Evolutionary conservation across 35 echinoderm and acorn worm genomes (phyloP), one percentile per base, ranked within the genome.

Genomic region (Patiria miniata): DNA sequence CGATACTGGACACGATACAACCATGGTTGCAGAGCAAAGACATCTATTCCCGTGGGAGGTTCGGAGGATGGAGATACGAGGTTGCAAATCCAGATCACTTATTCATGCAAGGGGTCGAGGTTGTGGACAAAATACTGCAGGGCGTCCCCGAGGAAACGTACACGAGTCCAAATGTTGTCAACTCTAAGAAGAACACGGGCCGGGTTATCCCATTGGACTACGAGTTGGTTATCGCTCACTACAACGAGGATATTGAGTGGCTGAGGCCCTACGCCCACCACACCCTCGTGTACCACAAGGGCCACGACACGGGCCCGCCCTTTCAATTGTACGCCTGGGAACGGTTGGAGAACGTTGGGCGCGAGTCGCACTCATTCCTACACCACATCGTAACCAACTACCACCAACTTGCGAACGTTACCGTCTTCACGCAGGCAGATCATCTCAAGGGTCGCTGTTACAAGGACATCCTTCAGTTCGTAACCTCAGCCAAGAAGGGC

Each of bases 1-100:
- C 8, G 0, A 32, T 88, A 34, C 77, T 88, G 1, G 38, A 88
- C 2, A 26, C n/a, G 8, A 15, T 88, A 8, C 86, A 88, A 79
- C 86, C 86, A n/a, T 88, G 86, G 86, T 47, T 88, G 26, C 33
- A 59, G 29, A 58, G 47, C 10, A 88, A 81, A 32, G 47, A 29
- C 14, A 61, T 88, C 34, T 88, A 81, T 18, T 88, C 77, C 2
- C 23, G 86, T 22, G 86, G 86, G 21, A 18, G 86, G 38, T 88
- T 88, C 80, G 86, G 86, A 36, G 86, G 86, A 33, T 88, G 86
- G 86, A 18, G 52, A 36, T 88, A 88, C 78, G 86, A 88, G 39
- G 86, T 88, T 26, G 19, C 42, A 33, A 88, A 88, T 39, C 86
- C 79, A 39, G 86, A 88, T 55, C 86, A 88, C 39, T 88, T 77